Evolutionary conservation across 2,888 invertebrate species (phyloP), one percentile per base, ranked within the genome.

Genomic region (Gari tellinella): DNA sequence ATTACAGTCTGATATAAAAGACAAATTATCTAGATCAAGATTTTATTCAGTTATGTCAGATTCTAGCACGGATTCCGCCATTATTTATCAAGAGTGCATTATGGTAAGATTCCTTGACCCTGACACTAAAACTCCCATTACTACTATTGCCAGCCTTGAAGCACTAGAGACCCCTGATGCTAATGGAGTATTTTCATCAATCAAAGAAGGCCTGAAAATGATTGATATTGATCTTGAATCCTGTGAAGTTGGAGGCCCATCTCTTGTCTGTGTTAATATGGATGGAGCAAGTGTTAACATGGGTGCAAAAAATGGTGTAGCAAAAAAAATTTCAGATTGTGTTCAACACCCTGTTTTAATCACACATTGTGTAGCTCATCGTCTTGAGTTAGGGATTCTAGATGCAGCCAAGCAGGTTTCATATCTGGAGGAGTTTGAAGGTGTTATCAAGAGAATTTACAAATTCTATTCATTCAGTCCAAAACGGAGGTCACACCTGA

Each of bases 341-440:
- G 64, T 69, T 19, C 40, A 41, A 2, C 60, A 67, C 48, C 19
- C 49, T 26, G 67, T 68, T 17, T 10, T 64, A 8, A 64, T 68
- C 12, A 68, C 64, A 14, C 69, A 74, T 46, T 69, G 74, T 66
- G 69, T 69, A 15, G 68, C 68, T 2, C 68, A 68, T 43, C 52
- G 45, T 38, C 49, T 68, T 7, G 68, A 68, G 19, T 15, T 72
- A 8, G 72, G 72, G 10, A 46, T 67, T 14, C 37, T 72, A 23
- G 72, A 72, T 67, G 62, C 62, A 38, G 67, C 57, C 12, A 63
- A 58, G 38, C 26, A 62, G n/a, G 40, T 67, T 46, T 12, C 26
- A 10, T 72, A 62, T 31, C 43, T 72, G 4, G 41, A 67, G 48
- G 43, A 68, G 14, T 73, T 68, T 73, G 63, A 73, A 60, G 45